Evolutionary conservation across 2,888 invertebrate species (phyloP).

Genomic region (Pteria penguin): DNA sequence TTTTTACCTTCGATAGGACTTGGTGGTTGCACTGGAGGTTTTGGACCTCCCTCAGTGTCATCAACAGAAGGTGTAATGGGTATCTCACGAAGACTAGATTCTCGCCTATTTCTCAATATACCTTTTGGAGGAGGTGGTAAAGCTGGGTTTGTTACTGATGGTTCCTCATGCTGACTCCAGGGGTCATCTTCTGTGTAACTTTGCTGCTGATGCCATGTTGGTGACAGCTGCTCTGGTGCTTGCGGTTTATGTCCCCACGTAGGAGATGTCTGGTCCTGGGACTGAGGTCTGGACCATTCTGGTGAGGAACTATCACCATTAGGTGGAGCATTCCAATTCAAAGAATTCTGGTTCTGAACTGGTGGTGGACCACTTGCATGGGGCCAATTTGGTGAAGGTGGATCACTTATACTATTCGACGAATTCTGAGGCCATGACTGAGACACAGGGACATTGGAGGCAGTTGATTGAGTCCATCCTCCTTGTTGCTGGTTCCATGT

Average conservation of each 20-base stretch:
- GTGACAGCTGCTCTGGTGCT: constrained; percentile 15
- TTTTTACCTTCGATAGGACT: constrained; percentile 24
- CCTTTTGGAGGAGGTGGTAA: constrained; percentile 54
- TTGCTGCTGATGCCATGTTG: constrained; percentile 1
- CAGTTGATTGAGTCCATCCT: background rate
- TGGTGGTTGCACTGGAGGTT: constrained; percentile 46
- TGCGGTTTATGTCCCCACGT: constrained; percentile 9
- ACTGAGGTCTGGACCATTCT: background rate
- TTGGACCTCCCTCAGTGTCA: constrained; percentile 41
- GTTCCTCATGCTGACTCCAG: constrained; percentile 28
- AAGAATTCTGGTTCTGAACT: background rate
- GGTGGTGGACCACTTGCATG: constrained; percentile 31
- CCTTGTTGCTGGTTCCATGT: constrained; percentile 16
- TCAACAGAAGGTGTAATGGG: constrained; percentile 48
- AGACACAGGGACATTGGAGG: constrained; percentile 26
- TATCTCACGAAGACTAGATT: constrained; percentile 56
- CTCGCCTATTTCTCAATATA: constrained; percentile 55
- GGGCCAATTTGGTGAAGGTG: constrained; percentile 32
- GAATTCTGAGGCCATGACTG: constrained; percentile 13
- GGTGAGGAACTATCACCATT: background rate
- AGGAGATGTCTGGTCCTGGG: constrained; percentile 9
- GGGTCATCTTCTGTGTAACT: background rate
- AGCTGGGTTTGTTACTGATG: background rate
- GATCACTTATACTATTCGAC: background rate
- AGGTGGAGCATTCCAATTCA: background rate